Conservation (phyloP, 2,113 vertebrate species). For the Corythornis madagascariensis region DNA sequence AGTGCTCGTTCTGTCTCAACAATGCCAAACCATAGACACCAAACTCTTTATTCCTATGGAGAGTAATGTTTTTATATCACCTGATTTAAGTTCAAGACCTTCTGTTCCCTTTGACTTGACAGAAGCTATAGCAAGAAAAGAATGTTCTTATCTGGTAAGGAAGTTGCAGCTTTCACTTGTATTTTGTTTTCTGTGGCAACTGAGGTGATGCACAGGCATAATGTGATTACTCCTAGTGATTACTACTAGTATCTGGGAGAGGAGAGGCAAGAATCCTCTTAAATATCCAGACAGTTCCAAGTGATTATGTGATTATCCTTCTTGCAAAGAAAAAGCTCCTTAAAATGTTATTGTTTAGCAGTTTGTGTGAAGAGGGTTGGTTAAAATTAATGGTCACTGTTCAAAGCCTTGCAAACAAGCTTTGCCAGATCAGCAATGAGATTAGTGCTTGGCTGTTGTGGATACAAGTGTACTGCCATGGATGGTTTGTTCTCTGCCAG, state of each 20-base stretch:
- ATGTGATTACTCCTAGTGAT: conserved; percentile 45
- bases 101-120: neutral
- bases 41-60: neutral
- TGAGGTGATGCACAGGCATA: neutral
- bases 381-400: conserved; percentile 14
- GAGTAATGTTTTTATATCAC: neutral
- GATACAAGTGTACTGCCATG: conserved; percentile 49
- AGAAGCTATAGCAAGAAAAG: neutral
- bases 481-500: neutral
- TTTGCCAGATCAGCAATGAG: conserved; percentile 10
- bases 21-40: neutral
- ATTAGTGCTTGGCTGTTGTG: conserved; percentile 17
- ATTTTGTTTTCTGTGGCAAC: neutral
- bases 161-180: neutral
- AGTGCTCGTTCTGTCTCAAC: neutral
- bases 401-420: neutral
- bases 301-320: conserved; percentile 44
- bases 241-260: conserved; percentile 18
- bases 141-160: neutral
- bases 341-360: conserved; percentile 39
- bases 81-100: neutral
- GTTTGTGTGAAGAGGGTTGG: neutral
- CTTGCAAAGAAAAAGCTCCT: conserved; percentile 37
- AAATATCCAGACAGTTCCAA: neutral
- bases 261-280: conserved; percentile 48